Evolutionary conservation across 2,113 vertebrate species (phyloP).

Genomic region (Uropsilus gracilis): DNA sequence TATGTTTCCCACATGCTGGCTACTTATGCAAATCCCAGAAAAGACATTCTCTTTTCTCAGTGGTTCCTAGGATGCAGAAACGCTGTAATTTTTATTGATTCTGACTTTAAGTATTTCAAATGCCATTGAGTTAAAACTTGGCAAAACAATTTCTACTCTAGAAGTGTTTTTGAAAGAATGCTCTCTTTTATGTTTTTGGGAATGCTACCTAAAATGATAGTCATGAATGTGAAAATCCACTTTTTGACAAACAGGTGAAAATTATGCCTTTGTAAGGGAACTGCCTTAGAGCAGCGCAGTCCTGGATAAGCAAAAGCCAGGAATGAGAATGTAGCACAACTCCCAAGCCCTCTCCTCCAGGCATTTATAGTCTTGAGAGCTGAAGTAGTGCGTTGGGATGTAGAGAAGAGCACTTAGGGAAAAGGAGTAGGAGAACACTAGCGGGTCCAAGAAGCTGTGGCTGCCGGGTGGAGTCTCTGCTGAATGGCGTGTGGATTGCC

Average conservation of each 20-base stretch:
- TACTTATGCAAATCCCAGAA: conserved; percentile 34
- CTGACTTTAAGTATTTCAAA: conserved; percentile 70
- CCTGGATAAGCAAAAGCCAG: background rate
- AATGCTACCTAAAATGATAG: conserved; percentile 26
- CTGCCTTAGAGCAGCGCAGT: background rate
- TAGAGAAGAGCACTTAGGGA: background rate
- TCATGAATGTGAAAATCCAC: background rate
- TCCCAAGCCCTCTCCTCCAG: background rate
- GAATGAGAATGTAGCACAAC: background rate
- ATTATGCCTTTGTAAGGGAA: background rate
- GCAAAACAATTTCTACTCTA: conserved; percentile 45
- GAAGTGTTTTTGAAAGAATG: background rate
- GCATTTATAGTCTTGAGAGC: background rate
- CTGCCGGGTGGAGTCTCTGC: background rate
- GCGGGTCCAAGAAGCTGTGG: background rate
- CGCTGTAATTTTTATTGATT: conserved; percentile 64
- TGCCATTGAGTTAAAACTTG: conserved; percentile 47
- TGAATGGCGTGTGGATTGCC: background rate
- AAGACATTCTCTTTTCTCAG: conserved; percentile 50
- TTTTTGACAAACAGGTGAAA: conserved; percentile 41
- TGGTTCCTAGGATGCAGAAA: conserved; percentile 48
- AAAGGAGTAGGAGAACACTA: background rate
- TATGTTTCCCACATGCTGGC: conserved; percentile 54
- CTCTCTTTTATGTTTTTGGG: conserved; percentile 13
- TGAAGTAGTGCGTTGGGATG: background rate